Conservation (phyloP, 2,113 vertebrate species). For the Gymnarchus niloticus region DNA sequence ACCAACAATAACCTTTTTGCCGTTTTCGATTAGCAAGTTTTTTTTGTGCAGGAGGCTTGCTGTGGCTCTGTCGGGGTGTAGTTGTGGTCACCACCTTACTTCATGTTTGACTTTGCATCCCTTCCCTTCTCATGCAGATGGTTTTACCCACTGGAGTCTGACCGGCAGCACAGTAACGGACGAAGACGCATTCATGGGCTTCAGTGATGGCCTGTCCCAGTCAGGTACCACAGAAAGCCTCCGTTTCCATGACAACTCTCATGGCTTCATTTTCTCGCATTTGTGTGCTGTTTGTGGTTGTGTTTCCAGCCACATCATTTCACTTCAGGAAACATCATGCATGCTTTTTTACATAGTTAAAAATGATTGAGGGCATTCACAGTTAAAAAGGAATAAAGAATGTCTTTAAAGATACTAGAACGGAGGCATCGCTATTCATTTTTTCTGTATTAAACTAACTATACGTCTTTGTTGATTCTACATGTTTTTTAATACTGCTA, state of each 20-base stretch:
- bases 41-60: too few relatives aligned
- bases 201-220: constrained; percentile 79
- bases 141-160: constrained; percentile 88
- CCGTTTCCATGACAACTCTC: not conserved
- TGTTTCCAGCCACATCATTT: not conserved
- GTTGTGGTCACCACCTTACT: not conserved
- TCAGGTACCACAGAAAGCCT: constrained; percentile 65
- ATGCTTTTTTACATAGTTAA: not conserved
- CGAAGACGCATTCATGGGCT: constrained; percentile 84
- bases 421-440: not conserved
- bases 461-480: not conserved
- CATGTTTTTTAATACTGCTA: too few relatives aligned
- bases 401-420: not conserved
- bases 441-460: not conserved
- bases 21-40: not conserved
- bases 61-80: too few relatives aligned
- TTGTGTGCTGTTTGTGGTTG: not conserved
- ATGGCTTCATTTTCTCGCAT: not conserved
- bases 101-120: not conserved
- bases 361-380: not conserved
- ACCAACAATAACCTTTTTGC: not conserved
- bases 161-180: constrained; percentile 71
- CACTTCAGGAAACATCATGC: not conserved
- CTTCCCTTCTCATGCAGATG: constrained; percentile 59
- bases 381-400: not conserved